Conservation (phyloP, 2,888 invertebrate genomes). For the Lordiphosa fenestrarum region DNA sequence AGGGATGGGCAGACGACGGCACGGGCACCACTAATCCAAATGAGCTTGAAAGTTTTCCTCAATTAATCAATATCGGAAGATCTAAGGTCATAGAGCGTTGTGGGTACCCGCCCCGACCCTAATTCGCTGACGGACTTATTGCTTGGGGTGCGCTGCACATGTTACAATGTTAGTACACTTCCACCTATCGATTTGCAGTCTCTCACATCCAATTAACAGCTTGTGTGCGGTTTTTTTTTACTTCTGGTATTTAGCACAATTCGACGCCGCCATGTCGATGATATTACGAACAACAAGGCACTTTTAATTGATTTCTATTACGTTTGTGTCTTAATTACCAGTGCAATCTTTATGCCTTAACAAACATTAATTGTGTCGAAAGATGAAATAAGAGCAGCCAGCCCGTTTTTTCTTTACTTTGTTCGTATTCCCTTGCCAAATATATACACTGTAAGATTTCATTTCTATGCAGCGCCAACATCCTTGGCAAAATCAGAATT, state of each 20-base stretch:
- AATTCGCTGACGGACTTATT: constrained; percentile 18
- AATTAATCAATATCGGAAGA: constrained; percentile 10
- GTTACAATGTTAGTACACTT: constrained; percentile 9
- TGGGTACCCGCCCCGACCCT: constrained; percentile 12
- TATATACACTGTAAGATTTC: too few relatives aligned
- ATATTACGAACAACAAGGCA: constrained; percentile 20
- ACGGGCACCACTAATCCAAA: background rate
- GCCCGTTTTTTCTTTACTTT: too few relatives aligned
- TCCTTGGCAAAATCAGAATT: too few relatives aligned
- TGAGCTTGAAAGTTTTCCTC: background rate
- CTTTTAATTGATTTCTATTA: constrained; percentile 40
- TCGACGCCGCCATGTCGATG: constrained; percentile 16
- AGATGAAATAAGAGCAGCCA: constrained; percentile 14
- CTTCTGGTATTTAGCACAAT: constrained; percentile 41
- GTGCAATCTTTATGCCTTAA: too few relatives aligned
- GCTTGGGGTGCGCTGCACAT: background rate
- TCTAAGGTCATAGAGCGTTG: constrained; percentile 28
- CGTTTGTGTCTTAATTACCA: constrained; percentile 35
- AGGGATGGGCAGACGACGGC: constrained; percentile 18
- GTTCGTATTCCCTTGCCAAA: too few relatives aligned
- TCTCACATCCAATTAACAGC: constrained; percentile 44
- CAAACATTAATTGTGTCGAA: background rate
- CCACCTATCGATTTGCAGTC: constrained; percentile 43
- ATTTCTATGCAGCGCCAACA: too few relatives aligned
- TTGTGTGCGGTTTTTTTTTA: constrained; percentile 32